phyloP scores from a whole-genome alignment of 2,888 invertebrate genomes.

The Pollenia amentaria region DNA sequence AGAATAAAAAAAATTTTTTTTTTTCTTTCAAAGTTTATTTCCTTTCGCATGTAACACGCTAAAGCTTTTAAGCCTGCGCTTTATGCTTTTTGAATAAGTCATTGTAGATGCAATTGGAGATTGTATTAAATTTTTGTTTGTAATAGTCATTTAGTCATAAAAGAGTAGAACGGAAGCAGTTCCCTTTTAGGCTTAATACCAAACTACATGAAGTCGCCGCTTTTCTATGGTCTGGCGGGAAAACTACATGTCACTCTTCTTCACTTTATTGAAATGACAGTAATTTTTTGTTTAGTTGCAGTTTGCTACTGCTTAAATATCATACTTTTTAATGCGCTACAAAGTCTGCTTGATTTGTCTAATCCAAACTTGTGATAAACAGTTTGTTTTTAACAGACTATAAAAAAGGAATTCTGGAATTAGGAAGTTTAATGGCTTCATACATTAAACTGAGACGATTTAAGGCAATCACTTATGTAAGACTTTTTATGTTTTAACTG shows the following conservation, averaged over 20 bases:
- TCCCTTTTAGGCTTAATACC: constrained; percentile 34
- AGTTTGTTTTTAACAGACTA: neutral
- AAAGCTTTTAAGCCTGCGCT: constrained; percentile 54
- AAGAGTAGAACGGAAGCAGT: constrained; percentile 60
- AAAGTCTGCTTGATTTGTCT: neutral
- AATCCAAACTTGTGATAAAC: neutral
- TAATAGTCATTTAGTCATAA: neutral
- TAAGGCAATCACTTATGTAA: no score
- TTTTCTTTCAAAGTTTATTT: constrained; percentile 29
- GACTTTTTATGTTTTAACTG: no score
- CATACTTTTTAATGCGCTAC: constrained; percentile 1
- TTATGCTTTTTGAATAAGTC: neutral
- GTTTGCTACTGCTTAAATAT: neutral
- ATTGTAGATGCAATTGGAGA: neutral
- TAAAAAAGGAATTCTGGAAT: no score
- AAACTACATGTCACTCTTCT: constrained; percentile 30
- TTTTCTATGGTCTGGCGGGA: neutral
- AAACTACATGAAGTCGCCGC: neutral
- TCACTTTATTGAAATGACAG: constrained; percentile 27
- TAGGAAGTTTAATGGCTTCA: no score
- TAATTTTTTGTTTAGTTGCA: neutral
- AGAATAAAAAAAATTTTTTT: neutral
- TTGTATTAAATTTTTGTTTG: neutral
- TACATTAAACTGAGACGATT: no score
- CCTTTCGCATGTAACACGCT: constrained; percentile 53